A percentile compares a stretch with the other conserved stretches of the same genome.
Conservation (phyloP, 2,113 vertebrate species). For the Clinocottus analis region DNA sequence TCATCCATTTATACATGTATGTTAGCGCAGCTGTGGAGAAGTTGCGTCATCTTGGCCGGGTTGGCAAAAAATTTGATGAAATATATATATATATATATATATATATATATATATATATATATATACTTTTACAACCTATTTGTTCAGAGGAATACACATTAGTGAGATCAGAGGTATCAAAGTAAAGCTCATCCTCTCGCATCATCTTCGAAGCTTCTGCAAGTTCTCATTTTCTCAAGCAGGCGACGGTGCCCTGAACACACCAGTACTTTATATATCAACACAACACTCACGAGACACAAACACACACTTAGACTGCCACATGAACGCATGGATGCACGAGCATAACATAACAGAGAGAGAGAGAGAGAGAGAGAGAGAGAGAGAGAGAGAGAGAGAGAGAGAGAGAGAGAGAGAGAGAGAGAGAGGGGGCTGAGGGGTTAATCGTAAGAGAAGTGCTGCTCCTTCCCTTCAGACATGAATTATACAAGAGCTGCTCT, state of each 20-base stretch:
- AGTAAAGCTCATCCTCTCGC: too few relatives aligned
- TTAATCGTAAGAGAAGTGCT: too few relatives aligned
- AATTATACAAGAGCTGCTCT: slow-evolving; percentile 9
- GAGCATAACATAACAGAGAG: background rate
- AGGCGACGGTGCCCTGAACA: background rate
- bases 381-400: background rate
- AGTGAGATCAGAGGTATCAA: background rate
- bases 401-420: too few relatives aligned
- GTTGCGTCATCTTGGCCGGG: too few relatives aligned
- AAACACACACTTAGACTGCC: background rate
- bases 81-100: too few relatives aligned
- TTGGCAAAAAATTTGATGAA: too few relatives aligned
- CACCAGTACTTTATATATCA: too few relatives aligned
- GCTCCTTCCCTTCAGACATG: background rate
- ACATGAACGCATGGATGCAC: slow-evolving; percentile 7
- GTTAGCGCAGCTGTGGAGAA: too few relatives aligned
- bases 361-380: background rate
- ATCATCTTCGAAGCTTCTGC: background rate
- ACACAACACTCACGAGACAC: too few relatives aligned
- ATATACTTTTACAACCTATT: background rate
- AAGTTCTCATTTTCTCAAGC: background rate
- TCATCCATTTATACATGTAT: slow-evolving; percentile 15
- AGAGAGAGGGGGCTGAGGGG: background rate
- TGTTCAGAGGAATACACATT: background rate
- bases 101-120: too few relatives aligned